Percentiles rank a stretch among this genome's conserved stretches.
These are phyloP conservation scores for Aphelocoma californica DNA, from an alignment of 2,797 vertebrate species.

Conservation along the genomic window DNA sequence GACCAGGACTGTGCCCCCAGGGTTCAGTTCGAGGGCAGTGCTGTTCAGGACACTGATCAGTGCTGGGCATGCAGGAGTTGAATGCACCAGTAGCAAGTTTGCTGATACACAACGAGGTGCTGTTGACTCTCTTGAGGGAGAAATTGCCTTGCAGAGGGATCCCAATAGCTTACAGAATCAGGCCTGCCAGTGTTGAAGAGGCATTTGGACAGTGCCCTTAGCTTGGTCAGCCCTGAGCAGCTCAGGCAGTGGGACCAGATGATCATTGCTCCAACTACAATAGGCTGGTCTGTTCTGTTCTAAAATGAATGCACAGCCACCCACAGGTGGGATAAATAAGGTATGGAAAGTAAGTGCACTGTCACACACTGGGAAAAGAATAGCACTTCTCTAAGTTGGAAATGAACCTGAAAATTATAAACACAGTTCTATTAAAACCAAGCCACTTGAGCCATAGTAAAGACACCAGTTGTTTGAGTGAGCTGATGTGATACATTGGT, in stretches of 20 bases:
- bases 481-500: neutral
- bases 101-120: neutral
- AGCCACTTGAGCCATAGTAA: neutral
- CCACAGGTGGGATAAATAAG: neutral
- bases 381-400: neutral
- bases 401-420: neutral
- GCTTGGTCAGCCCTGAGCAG: neutral
- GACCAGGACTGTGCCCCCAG: neutral
- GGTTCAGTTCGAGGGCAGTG: neutral
- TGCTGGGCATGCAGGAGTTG: rapidly evolving
- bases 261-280: neutral
- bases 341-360: too few relatives aligned
- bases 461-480: neutral
- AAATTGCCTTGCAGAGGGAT: neutral
- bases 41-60: neutral
- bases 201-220: neutral
- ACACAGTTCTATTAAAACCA: neutral
- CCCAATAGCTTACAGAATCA: neutral
- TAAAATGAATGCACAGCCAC: neutral
- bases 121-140: neutral
- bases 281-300: rapidly evolving
- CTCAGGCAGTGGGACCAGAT: neutral
- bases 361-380: neutral
- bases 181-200: neutral
- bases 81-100: too few relatives aligned